A percentile compares a stretch with the other conserved stretches of the same genome.
Conservation (phyloP, 2,113 vertebrate species). For the Malurus elegans region DNA sequence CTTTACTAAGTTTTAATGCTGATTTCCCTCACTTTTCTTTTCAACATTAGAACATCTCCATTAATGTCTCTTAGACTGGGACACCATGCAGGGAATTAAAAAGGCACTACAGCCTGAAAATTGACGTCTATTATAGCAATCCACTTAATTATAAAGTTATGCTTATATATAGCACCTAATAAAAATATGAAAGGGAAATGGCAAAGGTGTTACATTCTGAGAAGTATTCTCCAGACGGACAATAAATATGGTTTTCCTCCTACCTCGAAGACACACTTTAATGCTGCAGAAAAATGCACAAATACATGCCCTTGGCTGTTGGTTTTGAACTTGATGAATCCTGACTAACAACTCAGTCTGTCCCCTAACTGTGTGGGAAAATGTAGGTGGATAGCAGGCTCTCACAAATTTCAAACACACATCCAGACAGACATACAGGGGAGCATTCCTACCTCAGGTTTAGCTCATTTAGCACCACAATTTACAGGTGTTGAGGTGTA, state of each 20-base stretch:
- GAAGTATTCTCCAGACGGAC: background rate
- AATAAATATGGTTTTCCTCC: background rate
- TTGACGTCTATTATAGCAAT: conserved; percentile 61
- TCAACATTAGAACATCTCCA: conserved; percentile 70
- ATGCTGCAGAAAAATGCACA: background rate
- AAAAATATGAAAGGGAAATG: conserved; percentile 6
- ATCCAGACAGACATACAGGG: background rate
- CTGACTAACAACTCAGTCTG: background rate
- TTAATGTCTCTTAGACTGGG: conserved; percentile 70
- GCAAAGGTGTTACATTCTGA: background rate
- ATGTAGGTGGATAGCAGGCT: background rate
- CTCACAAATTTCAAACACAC: background rate
- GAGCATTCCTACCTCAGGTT: background rate
- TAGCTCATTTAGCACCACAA: background rate
- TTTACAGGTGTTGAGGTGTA: background rate
- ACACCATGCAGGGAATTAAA: conserved; percentile 69
- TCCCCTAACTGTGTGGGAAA: background rate
- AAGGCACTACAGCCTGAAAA: conserved; percentile 56
- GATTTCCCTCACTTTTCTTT: conserved; percentile 76
- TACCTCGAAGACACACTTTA: background rate
- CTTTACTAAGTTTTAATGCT: conserved; percentile 75
- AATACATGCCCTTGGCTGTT: background rate
- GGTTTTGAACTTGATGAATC: background rate
- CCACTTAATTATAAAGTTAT: conserved; percentile 73
- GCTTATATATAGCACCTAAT: conserved; percentile 22